Conservation (phyloP, 2,888 invertebrate genomes). For the Euproctis similis region DNA sequence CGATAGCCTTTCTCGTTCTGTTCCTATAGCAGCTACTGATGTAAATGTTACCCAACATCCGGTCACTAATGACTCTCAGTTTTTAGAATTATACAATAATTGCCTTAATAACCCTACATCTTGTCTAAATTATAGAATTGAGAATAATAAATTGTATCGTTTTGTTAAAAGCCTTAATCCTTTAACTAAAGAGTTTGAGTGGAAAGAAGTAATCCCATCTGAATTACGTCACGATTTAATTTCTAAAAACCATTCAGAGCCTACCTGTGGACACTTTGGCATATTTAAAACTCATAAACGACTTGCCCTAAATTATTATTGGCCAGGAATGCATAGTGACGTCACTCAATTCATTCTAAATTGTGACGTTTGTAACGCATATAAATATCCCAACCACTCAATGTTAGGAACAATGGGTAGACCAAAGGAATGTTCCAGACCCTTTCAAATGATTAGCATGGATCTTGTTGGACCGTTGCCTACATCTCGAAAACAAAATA, state of each 20-base stretch:
- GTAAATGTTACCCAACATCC: too few species aligned
- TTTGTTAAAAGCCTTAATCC: too few species aligned
- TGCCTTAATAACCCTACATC: too few species aligned
- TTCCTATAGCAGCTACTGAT: too few species aligned
- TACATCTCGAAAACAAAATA: conserved; percentile 3
- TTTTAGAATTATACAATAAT: too few species aligned
- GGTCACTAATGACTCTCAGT: too few species aligned
- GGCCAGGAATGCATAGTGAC: conserved; percentile 3
- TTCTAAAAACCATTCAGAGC: conserved; percentile 13
- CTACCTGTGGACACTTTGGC: conserved; percentile 17
- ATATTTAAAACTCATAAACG: neutral
- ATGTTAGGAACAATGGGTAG: conserved; percentile 16
- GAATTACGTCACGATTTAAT: conserved; percentile 8
- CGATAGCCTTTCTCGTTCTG: conserved; percentile 13
- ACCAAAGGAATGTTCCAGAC: conserved; percentile 17
- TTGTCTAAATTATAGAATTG: too few species aligned
- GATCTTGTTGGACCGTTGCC: conserved; percentile 16
- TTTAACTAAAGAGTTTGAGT: conserved; percentile 7
- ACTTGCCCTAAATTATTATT: conserved; percentile 4
- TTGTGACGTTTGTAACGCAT: conserved; percentile 4
- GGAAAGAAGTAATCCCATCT: conserved; percentile 20
- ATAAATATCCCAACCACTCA: conserved; percentile 12
- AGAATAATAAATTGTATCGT: too few species aligned
- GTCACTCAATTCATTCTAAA: neutral
- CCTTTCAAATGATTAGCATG: conserved; percentile 7